Evolutionary conservation across 2,797 vertebrate genomes (phyloP), one percentile per base, ranked within the genome.

Genomic region (Pogonophryne albipinna): DNA sequence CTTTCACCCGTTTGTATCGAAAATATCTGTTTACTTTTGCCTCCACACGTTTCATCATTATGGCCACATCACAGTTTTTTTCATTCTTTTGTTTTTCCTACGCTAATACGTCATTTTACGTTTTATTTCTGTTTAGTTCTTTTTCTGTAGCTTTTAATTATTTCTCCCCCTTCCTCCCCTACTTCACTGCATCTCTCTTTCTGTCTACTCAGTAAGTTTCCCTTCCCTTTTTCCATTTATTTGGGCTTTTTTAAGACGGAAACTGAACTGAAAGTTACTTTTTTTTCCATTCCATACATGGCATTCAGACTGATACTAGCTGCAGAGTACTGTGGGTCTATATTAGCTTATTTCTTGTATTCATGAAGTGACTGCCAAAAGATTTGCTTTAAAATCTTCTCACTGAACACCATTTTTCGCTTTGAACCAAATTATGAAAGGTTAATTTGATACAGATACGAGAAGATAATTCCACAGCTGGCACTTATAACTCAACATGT

Each of bases 191-290:
- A 51, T 53, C 50, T 17, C 9, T 60, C n/a, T 41, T 53, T 75
- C 53, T 70, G 64, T 85, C 70, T 68, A 2, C 42, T 90, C 52
- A 45, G 56, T 83, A 17, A 67, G 42, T 83, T 92, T 87, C 77
- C 79, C 76, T 27, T 27, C 27, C 27, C 27, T 4, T 27, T 87
- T 85, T 72, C 78, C 71, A 42, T 83, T 79, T 76, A 9, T 27
- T 27, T 27, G 4, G 1, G 7, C 4, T 42, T 74, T 68, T 59
- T 74, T 53, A 31, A 53, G 10, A 31, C 56, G 67, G 59, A 88
- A 86, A 63, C 42, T 60, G 64, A 88, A 89, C 64, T 78, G 84
- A 86, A 85, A 85, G 45, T 71, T 19, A 14, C 1, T 4, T 42
- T 53, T 64, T 59, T 52, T 41, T 14, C 2, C 44, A 31, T 47